Conservation (phyloP, 2,797 vertebrate species). For the Lates japonicus region DNA sequence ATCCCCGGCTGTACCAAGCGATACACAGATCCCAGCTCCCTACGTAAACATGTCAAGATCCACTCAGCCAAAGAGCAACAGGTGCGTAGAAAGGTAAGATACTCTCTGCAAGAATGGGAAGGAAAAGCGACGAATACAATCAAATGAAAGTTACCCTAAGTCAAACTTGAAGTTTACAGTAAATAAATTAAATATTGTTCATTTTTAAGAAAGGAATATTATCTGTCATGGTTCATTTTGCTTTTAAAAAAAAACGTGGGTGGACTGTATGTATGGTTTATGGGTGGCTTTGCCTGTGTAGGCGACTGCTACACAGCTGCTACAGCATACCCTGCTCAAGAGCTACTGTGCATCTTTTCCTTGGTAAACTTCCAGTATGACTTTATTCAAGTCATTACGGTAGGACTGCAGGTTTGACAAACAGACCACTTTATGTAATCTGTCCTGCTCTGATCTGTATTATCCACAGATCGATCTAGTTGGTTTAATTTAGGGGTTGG, state of each 20-base stretch:
- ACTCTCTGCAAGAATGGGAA: neutral
- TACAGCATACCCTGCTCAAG: neutral
- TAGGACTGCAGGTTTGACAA: conserved; percentile 32
- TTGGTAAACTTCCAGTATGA: conserved; percentile 10
- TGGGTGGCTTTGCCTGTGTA: neutral
- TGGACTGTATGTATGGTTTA: neutral
- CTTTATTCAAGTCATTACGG: conserved; percentile 32
- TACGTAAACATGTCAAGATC: conserved; percentile 98
- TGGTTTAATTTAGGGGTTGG: conserved; percentile 64
- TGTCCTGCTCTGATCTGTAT: conserved; percentile 53
- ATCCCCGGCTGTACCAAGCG: conserved; percentile 98
- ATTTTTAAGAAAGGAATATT: neutral
- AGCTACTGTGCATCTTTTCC: conserved; percentile 38
- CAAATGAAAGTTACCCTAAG: neutral
- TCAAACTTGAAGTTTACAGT: neutral
- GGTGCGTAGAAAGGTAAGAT: conserved; percentile 96
- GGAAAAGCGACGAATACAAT: neutral
- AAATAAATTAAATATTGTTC: neutral
- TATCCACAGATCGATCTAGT: conserved; percentile 60
- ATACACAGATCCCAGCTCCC: conserved; percentile 98
- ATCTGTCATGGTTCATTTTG: neutral
- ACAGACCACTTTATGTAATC: conserved; percentile 40
- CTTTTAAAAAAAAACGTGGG: neutral
- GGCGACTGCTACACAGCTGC: neutral
- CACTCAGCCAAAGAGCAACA: conserved; percentile 98